phyloP scores from a whole-genome alignment of 2,888 invertebrate genomes.

The Horisme vitalbata region DNA sequence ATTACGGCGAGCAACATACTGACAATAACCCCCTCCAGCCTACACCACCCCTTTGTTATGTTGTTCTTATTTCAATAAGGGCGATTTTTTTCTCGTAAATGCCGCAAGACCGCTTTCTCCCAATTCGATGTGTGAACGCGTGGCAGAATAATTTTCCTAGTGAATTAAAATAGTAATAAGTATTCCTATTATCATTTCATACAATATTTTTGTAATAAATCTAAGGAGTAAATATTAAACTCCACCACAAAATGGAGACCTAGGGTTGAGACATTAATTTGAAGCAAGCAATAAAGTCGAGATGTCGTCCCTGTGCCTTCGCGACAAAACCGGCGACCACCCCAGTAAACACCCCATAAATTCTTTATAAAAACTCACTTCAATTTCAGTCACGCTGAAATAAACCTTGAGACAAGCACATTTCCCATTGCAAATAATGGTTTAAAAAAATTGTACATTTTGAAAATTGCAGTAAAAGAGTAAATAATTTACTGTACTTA shows the following conservation, averaged over 20 bases:
- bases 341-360: slow-evolving; percentile 67
- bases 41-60: slow-evolving; percentile 6
- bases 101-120: too few relatives aligned
- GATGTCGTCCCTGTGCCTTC: slow-evolving; percentile 63
- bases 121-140: too few relatives aligned
- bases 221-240: slow-evolving; percentile 60
- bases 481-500: slow-evolving; percentile 73
- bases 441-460: slow-evolving; percentile 64
- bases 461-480: slow-evolving; percentile 65
- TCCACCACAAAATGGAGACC: slow-evolving; percentile 71
- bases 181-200: slow-evolving; percentile 12
- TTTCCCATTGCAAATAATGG: slow-evolving; percentile 37
- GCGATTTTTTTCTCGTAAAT: too few relatives aligned
- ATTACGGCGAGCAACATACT: slow-evolving; percentile 45
- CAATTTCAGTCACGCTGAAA: slow-evolving; percentile 47
- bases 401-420: slow-evolving; percentile 55
- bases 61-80: too few relatives aligned
- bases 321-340: slow-evolving; percentile 40
- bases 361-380: slow-evolving; percentile 69
- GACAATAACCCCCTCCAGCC: slow-evolving; percentile 23
- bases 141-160: too few relatives aligned
- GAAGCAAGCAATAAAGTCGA: slow-evolving; percentile 78
- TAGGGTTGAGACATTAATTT: slow-evolving; percentile 79
- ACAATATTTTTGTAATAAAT: slow-evolving; percentile 56
- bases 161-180: too few relatives aligned